Evolutionary conservation across 92 coral and sea anemone genomes (phyloP).

Genomic region (Montipora capitata): DNA sequence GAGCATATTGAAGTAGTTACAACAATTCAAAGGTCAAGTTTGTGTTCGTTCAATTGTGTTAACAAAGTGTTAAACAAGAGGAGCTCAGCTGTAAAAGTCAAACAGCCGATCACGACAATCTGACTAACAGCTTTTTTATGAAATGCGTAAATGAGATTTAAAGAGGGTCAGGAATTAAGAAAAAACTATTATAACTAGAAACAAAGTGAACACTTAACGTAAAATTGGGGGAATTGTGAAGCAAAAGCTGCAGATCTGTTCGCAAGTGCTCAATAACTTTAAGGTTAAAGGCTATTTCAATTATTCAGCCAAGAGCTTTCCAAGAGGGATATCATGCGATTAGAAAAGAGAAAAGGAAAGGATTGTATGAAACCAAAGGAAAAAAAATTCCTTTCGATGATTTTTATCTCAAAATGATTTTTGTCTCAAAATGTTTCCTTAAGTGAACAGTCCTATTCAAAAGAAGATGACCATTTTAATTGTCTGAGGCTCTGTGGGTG

Average conservation of each 20-base stretch:
- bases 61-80: not conserved
- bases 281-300: not conserved
- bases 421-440: too few species aligned
- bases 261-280: not conserved
- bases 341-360: too few species aligned
- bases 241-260: not conserved
- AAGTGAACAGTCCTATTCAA: too few species aligned
- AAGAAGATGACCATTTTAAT: too few species aligned
- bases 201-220: not conserved
- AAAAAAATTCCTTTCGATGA: too few species aligned
- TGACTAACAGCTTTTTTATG: too few species aligned
- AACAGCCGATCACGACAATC: not conserved
- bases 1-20: not conserved
- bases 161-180: not conserved
- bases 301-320: not conserved
- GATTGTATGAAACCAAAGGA: too few species aligned
- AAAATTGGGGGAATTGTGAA: not conserved
- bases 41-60: not conserved
- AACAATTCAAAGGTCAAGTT: not conserved
- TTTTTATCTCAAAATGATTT: too few species aligned
- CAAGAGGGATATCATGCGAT: not conserved
- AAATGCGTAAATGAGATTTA: too few species aligned
- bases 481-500: too few species aligned
- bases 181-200: not conserved
- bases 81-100: not conserved